Percentiles rank a stretch among this genome's conserved stretches.
Evolutionary conservation across 2,113 vertebrate genomes (phyloP).

Genomic region (Proterorhinus semilunaris): DNA sequence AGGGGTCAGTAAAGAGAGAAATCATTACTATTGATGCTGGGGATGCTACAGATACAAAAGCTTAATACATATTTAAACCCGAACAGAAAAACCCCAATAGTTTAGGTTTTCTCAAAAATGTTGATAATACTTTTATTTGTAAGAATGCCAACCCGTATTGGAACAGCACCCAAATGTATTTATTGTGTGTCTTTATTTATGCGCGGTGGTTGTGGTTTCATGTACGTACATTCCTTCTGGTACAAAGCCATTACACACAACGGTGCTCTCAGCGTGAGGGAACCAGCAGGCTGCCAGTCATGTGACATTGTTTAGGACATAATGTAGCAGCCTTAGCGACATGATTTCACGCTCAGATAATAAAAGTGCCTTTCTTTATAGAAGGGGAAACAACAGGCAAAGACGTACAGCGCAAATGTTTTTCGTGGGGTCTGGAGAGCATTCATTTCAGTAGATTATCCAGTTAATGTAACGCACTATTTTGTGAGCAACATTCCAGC

Average conservation of each 20-base stretch:
- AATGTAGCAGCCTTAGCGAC: conserved; percentile 8
- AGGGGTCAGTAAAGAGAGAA: too few species aligned
- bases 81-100: too few species aligned
- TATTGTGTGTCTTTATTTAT: conserved; percentile 1
- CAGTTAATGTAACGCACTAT: not conserved
- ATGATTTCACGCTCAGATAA: conserved; percentile 8
- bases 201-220: not conserved
- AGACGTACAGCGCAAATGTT: not conserved
- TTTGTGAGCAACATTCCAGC: too few species aligned
- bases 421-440: not conserved
- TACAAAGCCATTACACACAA: conserved; percentile 6
- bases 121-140: not conserved
- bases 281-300: conserved; percentile 8
- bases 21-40: too few species aligned
- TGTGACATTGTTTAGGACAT: conserved; percentile 11
- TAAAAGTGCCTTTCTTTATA: not conserved
- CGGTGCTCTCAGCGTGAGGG: conserved; percentile 4
- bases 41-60: too few species aligned
- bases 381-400: not conserved
- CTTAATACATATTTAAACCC: too few species aligned
- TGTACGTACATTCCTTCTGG: conserved; percentile 9
- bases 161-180: not conserved
- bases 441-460: not conserved
- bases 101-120: too few species aligned
- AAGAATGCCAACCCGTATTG: not conserved